phyloP scores from a whole-genome alignment of 2,113 vertebrate genomes.

The Felis chaus region DNA sequence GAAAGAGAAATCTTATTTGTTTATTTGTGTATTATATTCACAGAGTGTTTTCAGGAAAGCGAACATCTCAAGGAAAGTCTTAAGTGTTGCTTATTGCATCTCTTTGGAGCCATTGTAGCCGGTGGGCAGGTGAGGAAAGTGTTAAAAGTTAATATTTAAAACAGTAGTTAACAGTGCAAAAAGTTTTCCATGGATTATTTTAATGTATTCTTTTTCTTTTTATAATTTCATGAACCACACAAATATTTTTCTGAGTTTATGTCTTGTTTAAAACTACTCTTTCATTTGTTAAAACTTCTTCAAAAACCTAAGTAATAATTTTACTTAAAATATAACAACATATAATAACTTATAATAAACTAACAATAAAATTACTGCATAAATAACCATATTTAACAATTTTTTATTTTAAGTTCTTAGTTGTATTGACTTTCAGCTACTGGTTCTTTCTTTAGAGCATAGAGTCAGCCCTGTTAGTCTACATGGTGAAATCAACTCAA shows the following conservation, averaged over 20 bases:
- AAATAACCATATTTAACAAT: slow-evolving; percentile 10
- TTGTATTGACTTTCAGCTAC: not conserved
- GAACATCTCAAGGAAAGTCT: slow-evolving; percentile 98
- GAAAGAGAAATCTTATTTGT: slow-evolving; percentile 48
- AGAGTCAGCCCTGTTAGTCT: not conserved
- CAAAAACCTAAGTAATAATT: slow-evolving; percentile 2
- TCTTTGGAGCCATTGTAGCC: slow-evolving; percentile 97
- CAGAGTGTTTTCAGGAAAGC: slow-evolving; percentile 99
- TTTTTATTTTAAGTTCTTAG: slow-evolving; percentile 9
- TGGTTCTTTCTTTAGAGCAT: not conserved
- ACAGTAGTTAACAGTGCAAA: not conserved
- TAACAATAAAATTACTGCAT: slow-evolving; percentile 22
- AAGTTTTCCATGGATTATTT: not conserved
- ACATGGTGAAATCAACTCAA: not conserved
- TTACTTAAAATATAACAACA: not conserved
- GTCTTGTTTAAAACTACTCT: slow-evolving; percentile 49
- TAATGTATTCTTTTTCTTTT: slow-evolving; percentile 48
- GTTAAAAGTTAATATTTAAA: slow-evolving; percentile 57
- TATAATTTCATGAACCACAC: not conserved
- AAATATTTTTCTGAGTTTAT: slow-evolving; percentile 34
- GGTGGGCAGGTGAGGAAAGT: slow-evolving; percentile 93
- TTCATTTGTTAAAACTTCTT: not conserved
- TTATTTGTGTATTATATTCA: slow-evolving; percentile 67
- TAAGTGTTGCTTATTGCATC: slow-evolving; percentile 96
- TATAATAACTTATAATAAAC: too few relatives aligned